Evolutionary conservation across 2,888 invertebrate genomes (phyloP).

Genomic region (Calameuta filiformis): DNA sequence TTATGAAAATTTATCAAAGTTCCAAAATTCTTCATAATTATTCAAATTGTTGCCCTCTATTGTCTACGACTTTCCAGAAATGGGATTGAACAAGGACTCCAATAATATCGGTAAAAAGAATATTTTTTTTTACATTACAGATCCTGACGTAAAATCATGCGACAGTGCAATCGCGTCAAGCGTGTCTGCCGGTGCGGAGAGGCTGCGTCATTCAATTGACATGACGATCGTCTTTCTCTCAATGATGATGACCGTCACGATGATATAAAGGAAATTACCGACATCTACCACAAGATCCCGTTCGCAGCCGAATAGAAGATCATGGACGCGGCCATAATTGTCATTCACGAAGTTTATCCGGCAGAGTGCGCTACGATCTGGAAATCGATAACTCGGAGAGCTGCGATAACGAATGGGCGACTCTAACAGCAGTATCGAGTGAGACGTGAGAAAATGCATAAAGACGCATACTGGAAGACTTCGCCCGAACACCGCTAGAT

Average conservation of each 20-base stretch:
- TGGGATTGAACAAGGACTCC: background rate
- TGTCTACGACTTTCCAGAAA: too few relatives aligned
- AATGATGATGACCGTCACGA: conserved; percentile 41
- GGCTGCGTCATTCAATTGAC: conserved; percentile 26
- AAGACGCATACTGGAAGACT: too few relatives aligned
- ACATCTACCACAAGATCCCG: background rate
- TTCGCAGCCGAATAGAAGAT: background rate
- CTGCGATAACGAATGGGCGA: too few relatives aligned
- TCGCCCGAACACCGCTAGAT: too few relatives aligned
- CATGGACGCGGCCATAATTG: background rate
- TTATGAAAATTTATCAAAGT: too few relatives aligned
- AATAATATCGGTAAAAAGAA: background rate
- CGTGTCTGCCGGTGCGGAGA: conserved; percentile 52
- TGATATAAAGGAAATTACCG: conserved; percentile 38
- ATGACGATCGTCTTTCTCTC: conserved; percentile 40
- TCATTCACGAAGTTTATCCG: background rate
- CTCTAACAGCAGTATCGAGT: too few relatives aligned
- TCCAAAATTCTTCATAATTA: too few relatives aligned
- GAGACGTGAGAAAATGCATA: too few relatives aligned
- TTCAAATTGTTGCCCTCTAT: too few relatives aligned
- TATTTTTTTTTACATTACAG: conserved; percentile 37
- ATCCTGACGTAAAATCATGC: conserved; percentile 56
- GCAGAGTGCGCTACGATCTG: too few relatives aligned
- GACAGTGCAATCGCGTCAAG: conserved; percentile 58
- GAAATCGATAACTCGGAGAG: too few relatives aligned